Percentiles rank a stretch among this genome's conserved stretches.
Conservation (phyloP, 2,113 vertebrate species). For the Halcyon senegalensis region DNA sequence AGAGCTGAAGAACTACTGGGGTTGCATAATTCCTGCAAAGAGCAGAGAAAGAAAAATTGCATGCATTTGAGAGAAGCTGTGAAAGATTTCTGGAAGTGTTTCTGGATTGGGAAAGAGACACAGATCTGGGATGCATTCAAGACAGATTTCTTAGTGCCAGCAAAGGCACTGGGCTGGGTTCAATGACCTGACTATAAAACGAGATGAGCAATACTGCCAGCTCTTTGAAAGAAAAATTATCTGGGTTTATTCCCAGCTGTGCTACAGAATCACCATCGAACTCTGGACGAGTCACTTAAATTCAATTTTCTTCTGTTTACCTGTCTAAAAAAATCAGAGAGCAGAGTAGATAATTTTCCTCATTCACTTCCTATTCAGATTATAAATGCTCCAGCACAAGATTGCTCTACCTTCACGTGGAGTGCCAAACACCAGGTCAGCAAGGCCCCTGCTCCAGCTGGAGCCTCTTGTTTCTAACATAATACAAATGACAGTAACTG, state of each 20-base stretch:
- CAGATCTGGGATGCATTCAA: not conserved
- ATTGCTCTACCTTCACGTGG: not conserved
- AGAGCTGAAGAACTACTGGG: not conserved
- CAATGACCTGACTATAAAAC: slow-evolving; percentile 26
- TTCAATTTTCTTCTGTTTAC: slow-evolving; percentile 52
- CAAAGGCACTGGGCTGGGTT: not conserved
- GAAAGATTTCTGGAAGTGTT: slow-evolving; percentile 38
- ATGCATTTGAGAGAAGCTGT: not conserved
- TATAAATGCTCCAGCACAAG: not conserved
- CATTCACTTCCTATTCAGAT: not conserved
- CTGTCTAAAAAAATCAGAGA: slow-evolving; percentile 9
- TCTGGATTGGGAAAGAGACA: slow-evolving; percentile 3
- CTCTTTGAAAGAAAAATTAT: slow-evolving; percentile 26
- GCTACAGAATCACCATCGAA: slow-evolving; percentile 3
- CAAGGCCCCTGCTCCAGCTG: not conserved
- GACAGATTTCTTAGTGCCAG: not conserved
- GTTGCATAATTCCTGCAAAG: not conserved
- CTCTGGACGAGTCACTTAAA: slow-evolving; percentile 14
- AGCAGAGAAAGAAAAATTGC: not conserved
- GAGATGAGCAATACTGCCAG: slow-evolving; percentile 8
- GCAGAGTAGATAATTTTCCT: not conserved
- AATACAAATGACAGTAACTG: not conserved
- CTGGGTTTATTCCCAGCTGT: slow-evolving; percentile 38
- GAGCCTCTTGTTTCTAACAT: not conserved
- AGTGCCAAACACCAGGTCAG: not conserved